Percentiles rank a stretch among this genome's conserved stretches.
phyloP scores from a whole-genome alignment of 2,797 vertebrate species.

The Anniella stebbinsi region DNA sequence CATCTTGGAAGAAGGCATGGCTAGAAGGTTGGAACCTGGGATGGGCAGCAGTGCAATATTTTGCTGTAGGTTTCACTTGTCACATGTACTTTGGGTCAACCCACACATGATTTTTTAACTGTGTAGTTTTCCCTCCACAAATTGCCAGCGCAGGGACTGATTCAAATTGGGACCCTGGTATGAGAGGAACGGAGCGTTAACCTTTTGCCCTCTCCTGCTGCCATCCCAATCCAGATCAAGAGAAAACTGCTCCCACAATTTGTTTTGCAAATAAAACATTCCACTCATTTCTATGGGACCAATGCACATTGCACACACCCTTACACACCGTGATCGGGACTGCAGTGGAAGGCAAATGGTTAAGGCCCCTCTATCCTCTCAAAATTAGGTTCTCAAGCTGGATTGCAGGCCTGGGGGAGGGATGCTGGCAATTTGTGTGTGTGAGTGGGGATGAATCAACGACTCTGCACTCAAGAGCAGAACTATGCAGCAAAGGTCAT shows the following conservation, averaged over 20 bases:
- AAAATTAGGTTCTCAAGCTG: not conserved
- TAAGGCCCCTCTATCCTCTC: not conserved
- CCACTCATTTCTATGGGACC: too few species aligned
- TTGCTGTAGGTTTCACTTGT: too few species aligned
- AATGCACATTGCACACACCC: not conserved
- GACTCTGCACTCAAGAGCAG: not conserved
- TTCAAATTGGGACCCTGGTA: too few species aligned
- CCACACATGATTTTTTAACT: too few species aligned
- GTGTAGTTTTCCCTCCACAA: too few species aligned
- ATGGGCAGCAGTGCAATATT: too few species aligned
- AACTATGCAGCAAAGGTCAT: not conserved
- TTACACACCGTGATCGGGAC: not conserved
- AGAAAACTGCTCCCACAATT: not conserved
- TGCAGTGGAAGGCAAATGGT: not conserved
- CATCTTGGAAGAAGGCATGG: too few species aligned
- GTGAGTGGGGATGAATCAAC: not conserved
- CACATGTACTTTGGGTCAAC: too few species aligned
- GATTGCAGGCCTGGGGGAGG: not conserved
- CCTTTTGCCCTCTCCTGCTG: not conserved
- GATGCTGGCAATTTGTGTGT: not conserved
- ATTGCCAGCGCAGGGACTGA: too few species aligned
- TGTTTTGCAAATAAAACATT: not conserved
- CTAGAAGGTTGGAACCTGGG: too few species aligned
- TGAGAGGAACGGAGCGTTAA: too few species aligned
- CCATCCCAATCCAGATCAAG: not conserved